phyloP scores from a whole-genome alignment of 2,113 vertebrate genomes.

The Paralichthys olivaceus region DNA sequence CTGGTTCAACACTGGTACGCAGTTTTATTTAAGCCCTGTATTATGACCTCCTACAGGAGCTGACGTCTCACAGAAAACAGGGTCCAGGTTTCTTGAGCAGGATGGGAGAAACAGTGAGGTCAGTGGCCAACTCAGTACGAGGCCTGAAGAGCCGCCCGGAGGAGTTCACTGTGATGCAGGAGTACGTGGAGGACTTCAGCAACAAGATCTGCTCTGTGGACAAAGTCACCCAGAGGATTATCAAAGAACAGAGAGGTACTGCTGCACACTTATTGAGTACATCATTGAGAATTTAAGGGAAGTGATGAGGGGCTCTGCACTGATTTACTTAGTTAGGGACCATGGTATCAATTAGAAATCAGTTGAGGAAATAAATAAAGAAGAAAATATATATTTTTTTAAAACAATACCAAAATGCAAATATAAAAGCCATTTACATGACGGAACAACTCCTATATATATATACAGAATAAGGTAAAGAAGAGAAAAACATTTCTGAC shows the following conservation, averaged over 20 bases:
- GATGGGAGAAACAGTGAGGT: conserved; percentile 91
- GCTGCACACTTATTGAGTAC: not conserved
- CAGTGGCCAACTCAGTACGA: conserved; percentile 88
- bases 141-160: conserved; percentile 89
- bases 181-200: conserved; percentile 90
- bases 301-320: no score
- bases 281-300: no score
- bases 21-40: not conserved
- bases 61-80: conserved; percentile 90
- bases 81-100: conserved; percentile 90
- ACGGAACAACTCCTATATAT: no score
- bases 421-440: no score
- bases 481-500: no score
- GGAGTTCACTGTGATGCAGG: conserved; percentile 87
- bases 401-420: no score
- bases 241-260: conserved; percentile 92
- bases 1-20: not conserved
- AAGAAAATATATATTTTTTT: no score
- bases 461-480: no score
- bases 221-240: conserved; percentile 93
- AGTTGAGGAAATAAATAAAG: no score
- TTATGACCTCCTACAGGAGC: conserved; percentile 81
- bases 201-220: conserved; percentile 90
- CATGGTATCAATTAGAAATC: no score
- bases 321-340: no score